phyloP scores from a whole-genome alignment of 2,113 vertebrate genomes.

The Hydropotes inermis region DNA sequence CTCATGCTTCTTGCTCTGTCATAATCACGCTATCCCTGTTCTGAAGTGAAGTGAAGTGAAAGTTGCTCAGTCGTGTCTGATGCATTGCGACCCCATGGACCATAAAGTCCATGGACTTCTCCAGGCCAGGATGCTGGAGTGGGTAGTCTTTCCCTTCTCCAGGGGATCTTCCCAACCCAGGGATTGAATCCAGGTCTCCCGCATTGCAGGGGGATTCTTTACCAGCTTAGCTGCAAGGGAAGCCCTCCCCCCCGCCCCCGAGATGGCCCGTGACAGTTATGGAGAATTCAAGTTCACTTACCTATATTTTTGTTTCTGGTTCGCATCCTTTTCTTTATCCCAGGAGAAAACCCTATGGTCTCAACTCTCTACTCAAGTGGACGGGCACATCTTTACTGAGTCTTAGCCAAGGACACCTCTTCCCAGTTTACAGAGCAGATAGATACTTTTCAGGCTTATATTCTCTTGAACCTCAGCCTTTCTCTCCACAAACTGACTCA shows the following conservation, averaged over 20 bases:
- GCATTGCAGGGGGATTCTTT: not conserved
- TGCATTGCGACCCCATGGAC: not conserved
- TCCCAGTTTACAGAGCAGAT: not conserved
- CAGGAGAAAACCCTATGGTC: not conserved
- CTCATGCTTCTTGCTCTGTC: not conserved
- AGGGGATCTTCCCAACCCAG: not conserved
- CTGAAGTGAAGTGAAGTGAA: not conserved
- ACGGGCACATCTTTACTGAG: too few species aligned
- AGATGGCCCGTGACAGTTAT: not conserved
- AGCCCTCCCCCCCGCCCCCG: rapidly evolving
- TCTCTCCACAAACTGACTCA: not conserved
- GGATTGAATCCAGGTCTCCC: not conserved
- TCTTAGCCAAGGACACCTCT: too few species aligned
- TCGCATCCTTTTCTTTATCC: not conserved
- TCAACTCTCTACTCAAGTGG: not conserved
- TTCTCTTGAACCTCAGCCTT: not conserved
- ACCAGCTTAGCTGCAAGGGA: not conserved
- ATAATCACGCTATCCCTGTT: not conserved
- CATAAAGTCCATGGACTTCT: not conserved
- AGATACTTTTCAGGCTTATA: too few species aligned
- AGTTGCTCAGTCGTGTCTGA: not conserved
- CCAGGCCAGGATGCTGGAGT: not conserved
- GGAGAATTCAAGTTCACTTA: not conserved
- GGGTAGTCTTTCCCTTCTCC: not conserved
- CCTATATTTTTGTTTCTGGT: not conserved